phyloP scores from a whole-genome alignment of 2,113 vertebrate species.

The Nannobrachium achirus region DNA sequence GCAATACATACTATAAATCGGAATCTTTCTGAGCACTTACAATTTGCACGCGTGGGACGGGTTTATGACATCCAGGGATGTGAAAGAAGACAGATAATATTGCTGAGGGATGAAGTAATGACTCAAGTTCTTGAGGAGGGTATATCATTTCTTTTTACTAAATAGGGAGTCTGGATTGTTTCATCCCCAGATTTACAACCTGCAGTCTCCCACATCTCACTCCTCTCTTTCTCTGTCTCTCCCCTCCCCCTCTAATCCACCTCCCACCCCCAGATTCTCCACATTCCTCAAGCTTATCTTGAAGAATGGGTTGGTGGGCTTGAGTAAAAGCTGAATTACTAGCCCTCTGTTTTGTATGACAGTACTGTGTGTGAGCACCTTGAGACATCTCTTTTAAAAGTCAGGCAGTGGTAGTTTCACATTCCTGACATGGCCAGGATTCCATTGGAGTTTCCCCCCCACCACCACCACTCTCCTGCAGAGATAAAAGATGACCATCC shows the following conservation, averaged over 20 bases:
- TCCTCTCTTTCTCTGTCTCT: constrained; percentile 47
- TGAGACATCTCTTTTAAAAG: constrained; percentile 77
- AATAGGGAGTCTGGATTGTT: constrained; percentile 47
- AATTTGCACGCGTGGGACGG: neutral
- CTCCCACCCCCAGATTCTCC: constrained; percentile 75
- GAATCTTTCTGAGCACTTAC: neutral
- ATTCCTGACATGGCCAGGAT: constrained; percentile 80
- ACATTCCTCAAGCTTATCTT: constrained; percentile 86
- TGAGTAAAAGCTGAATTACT: constrained; percentile 76
- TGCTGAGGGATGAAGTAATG: neutral
- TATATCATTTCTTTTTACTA: constrained; percentile 22
- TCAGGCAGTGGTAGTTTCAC: constrained; percentile 68
- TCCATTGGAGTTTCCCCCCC: constrained; percentile 53
- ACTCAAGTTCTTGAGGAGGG: constrained; percentile 12
- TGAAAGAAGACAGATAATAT: neutral
- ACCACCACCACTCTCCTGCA: constrained; percentile 29
- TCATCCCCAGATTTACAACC: constrained; percentile 70
- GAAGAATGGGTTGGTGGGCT: constrained; percentile 79
- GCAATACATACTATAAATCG: constrained; percentile 19
- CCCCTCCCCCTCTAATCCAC: constrained; percentile 49
- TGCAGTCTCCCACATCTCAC: constrained; percentile 59
- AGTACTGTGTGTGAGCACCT: constrained; percentile 70
- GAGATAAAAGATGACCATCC: constrained; percentile 68
- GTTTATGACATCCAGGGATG: constrained; percentile 18
- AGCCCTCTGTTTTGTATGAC: constrained; percentile 67